These are phyloP conservation scores for Lasioglossum lativentre DNA, from an alignment of 2,888 invertebrate species.

Conservation along the genomic window DNA sequence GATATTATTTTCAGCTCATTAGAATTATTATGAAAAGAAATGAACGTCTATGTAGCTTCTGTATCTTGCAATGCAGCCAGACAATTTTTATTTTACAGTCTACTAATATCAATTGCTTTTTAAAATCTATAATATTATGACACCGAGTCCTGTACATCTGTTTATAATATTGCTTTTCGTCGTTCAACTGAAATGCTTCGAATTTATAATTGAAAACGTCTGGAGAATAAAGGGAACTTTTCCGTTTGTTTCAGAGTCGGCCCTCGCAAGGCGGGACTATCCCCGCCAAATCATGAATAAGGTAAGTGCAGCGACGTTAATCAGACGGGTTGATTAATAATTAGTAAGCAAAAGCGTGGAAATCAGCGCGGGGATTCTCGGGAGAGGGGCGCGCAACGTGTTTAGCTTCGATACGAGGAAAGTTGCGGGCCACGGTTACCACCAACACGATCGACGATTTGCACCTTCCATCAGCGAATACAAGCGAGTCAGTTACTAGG, in stretches of 20 bases:
- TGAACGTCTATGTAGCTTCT: neutral
- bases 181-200: neutral
- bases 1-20: neutral
- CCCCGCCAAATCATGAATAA: conserved; percentile 85
- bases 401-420: conserved; percentile 12
- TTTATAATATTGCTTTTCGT: neutral
- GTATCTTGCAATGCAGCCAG: neutral
- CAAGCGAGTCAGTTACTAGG: conserved; percentile 71
- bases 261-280: conserved; percentile 82
- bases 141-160: neutral
- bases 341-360: neutral
- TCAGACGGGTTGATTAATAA: neutral
- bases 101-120: neutral
- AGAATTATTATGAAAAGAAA: neutral
- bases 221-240: conserved; percentile 16
- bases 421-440: conserved; percentile 18
- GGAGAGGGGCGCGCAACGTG: neutral
- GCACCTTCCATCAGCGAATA: conserved; percentile 44
- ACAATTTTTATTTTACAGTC: neutral
- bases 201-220: neutral
- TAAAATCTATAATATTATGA: neutral
- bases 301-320: conserved; percentile 75
- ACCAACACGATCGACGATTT: conserved; percentile 36
- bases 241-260: conserved; percentile 82
- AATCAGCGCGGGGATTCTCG: conserved; percentile 10